Evolutionary conservation across 1,140 invertebrate genomes (phyloP).

Genomic region (Lepidotrigona ventralis): DNA sequence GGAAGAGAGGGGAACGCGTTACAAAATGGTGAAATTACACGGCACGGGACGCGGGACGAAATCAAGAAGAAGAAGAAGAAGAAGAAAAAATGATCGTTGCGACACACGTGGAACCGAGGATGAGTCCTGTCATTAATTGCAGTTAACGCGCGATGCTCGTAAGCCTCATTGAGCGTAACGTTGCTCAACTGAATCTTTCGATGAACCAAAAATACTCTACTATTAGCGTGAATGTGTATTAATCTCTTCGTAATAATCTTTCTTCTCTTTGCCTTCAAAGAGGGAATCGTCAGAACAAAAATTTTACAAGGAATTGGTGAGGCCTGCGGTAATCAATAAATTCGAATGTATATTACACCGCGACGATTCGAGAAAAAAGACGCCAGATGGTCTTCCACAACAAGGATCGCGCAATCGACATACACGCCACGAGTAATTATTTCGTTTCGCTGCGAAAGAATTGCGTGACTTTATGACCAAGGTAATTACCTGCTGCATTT

Average conservation of each 20-base stretch:
- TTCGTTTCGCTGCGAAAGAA: neutral
- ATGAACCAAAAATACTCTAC: neutral
- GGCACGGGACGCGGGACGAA: conserved; percentile 4
- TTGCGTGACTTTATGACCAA: neutral
- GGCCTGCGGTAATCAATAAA: neutral
- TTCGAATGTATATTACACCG: neutral
- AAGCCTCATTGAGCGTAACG: neutral
- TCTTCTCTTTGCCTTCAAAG: neutral
- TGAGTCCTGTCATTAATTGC: conserved; percentile 21
- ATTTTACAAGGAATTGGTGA: too few species aligned
- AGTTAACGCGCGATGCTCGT: neutral
- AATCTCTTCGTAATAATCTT: neutral
- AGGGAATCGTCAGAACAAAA: neutral
- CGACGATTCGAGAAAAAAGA: neutral
- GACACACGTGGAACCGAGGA: neutral
- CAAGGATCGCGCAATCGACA: neutral
- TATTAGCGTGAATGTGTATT: neutral
- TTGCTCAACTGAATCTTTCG: neutral
- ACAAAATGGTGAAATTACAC: conserved; percentile 54
- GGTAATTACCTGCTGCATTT: neutral
- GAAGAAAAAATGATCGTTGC: neutral
- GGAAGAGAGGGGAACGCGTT: conserved; percentile 24
- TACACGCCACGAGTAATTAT: conserved; percentile 19
- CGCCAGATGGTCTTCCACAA: neutral
- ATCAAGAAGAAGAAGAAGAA: conserved; percentile 20